phyloP scores from a whole-genome alignment of 2,888 invertebrate species.

The Sesia apiformis region DNA sequence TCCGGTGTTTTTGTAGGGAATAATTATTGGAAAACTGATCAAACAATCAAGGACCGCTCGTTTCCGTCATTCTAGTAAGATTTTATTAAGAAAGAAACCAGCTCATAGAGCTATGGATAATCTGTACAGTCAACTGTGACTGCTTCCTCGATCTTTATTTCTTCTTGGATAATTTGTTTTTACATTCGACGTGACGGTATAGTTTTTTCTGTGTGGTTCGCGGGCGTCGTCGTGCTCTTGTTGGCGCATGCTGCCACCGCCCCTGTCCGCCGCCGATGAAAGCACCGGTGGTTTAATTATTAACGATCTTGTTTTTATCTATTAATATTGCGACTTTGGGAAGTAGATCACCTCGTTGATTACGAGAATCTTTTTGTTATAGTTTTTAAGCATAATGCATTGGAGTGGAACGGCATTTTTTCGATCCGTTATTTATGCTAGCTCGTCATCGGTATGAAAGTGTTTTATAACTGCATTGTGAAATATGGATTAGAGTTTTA shows the following conservation, averaged over 20 bases:
- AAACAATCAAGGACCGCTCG: constrained; percentile 57
- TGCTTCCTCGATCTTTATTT: constrained; percentile 68
- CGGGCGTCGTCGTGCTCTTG: constrained; percentile 32
- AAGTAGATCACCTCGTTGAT: constrained; percentile 66
- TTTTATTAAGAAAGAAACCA: constrained; percentile 49
- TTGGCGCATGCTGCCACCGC: constrained; percentile 36
- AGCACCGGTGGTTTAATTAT: constrained; percentile 62
- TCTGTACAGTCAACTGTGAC: constrained; percentile 70
- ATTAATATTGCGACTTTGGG: constrained; percentile 63
- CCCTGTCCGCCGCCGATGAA: constrained; percentile 39
- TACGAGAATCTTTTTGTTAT: constrained; percentile 61
- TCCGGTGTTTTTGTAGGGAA: constrained; percentile 66
- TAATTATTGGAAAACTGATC: constrained; percentile 66
- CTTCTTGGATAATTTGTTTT: constrained; percentile 67
- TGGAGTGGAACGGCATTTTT: constrained; percentile 44
- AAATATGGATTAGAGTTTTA: constrained; percentile 19
- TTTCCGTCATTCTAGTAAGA: constrained; percentile 51
- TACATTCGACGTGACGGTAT: constrained; percentile 52
- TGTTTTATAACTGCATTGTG: constrained; percentile 34
- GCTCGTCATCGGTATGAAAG: constrained; percentile 36
- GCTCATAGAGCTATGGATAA: constrained; percentile 59
- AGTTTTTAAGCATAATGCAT: constrained; percentile 47
- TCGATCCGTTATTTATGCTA: constrained; percentile 27
- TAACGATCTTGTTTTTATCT: constrained; percentile 55
- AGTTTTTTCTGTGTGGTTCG: constrained; percentile 37